Conservation (phyloP, 2,888 invertebrate species). For the Pseudococcus viburni region DNA sequence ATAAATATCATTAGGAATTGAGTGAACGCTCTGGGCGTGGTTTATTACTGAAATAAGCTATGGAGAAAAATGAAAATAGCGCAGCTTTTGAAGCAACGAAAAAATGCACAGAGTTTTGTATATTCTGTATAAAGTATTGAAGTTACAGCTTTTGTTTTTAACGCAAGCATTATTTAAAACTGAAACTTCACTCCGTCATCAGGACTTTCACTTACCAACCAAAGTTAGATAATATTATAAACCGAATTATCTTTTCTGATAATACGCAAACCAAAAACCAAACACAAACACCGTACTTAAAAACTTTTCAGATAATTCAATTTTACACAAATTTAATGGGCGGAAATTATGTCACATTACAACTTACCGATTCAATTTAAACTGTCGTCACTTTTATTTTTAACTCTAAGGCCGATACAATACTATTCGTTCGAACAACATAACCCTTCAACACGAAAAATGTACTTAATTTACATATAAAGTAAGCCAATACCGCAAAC, state of each 20-base stretch:
- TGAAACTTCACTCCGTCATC: neutral
- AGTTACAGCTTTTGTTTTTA: no score
- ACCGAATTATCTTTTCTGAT: neutral
- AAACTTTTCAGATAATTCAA: neutral
- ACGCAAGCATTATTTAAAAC: neutral
- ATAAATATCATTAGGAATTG: neutral
- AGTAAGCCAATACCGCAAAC: no score
- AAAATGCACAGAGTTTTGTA: no score
- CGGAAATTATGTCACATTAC: neutral
- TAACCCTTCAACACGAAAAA: neutral
- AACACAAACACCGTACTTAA: slow-evolving; percentile 4
- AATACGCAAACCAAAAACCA: neutral
- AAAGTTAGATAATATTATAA: slow-evolving; percentile 1
- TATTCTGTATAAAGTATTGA: no score
- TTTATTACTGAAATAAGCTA: neutral
- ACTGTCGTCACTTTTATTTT: slow-evolving; percentile 47
- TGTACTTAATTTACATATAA: no score
- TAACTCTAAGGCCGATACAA: neutral
- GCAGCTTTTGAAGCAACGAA: no score
- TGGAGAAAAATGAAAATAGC: no score
- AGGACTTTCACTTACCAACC: neutral
- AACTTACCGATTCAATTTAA: neutral
- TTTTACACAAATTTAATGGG: neutral
- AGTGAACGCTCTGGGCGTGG: neutral
- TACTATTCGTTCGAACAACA: neutral